These are phyloP conservation scores for Caenorhabditis imperialis DNA, from an alignment of 2,888 invertebrate genomes.

Conservation along the genomic window DNA sequence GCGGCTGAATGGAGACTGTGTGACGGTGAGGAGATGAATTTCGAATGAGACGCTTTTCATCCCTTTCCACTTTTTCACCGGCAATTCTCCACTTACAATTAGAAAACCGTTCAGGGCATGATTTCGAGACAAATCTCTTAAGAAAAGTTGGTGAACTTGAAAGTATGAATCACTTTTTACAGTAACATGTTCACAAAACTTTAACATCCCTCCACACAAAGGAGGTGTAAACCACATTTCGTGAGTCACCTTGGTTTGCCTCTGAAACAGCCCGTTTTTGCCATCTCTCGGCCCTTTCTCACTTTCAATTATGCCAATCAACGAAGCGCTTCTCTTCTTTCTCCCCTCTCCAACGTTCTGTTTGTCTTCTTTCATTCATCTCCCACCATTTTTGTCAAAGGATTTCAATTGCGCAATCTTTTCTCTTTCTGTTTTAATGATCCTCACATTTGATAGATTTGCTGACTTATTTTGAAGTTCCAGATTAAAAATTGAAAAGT, in stretches of 20 bases:
- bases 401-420: slow-evolving; percentile 19
- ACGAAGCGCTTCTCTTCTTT: slow-evolving; percentile 21
- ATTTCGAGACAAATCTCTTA: neutral
- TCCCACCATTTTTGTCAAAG: neutral
- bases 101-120: slow-evolving; percentile 26
- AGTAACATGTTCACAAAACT: slow-evolving; percentile 37
- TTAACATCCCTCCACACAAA: slow-evolving; percentile 41
- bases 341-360: slow-evolving; percentile 6
- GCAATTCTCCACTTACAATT: slow-evolving; percentile 3
- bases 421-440: slow-evolving; percentile 9
- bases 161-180: slow-evolving; percentile 22
- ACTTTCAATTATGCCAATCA: slow-evolving; percentile 56
- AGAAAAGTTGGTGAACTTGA: neutral
- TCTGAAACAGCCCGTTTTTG: slow-evolving; percentile 44
- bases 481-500: slow-evolving; percentile 9
- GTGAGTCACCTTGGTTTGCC: slow-evolving; percentile 33
- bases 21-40: slow-evolving; percentile 29
- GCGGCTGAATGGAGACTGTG: slow-evolving; percentile 19
- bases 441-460: neutral
- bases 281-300: slow-evolving; percentile 44
- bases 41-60: slow-evolving; percentile 38
- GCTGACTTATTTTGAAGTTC: neutral
- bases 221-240: slow-evolving; percentile 48
- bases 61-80: slow-evolving; percentile 2
- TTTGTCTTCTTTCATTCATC: slow-evolving; percentile 2